Conservation (phyloP, 2,888 invertebrate genomes). For the Bimastos eiseni region DNA sequence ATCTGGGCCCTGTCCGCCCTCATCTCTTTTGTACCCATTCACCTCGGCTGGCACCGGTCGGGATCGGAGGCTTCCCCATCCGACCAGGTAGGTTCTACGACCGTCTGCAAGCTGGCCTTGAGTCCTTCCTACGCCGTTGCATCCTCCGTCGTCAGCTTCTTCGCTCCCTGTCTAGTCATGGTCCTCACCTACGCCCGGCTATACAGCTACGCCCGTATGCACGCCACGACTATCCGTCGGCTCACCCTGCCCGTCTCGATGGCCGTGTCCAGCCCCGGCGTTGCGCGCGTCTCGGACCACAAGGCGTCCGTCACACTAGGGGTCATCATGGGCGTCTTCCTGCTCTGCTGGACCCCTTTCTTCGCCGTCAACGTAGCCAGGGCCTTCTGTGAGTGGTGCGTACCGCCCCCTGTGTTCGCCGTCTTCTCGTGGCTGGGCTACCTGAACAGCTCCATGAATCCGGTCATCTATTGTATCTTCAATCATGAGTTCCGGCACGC, state of each 20-base stretch:
- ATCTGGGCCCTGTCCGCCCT: conserved; percentile 89
- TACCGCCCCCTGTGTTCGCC: conserved; percentile 67
- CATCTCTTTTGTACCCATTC: conserved; percentile 94
- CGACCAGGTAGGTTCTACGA: neutral
- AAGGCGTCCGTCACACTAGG: neutral
- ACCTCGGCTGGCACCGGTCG: conserved; percentile 83
- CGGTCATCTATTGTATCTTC: conserved; percentile 96
- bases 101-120: conserved; percentile 81
- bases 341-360: neutral
- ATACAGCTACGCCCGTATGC: conserved; percentile 95
- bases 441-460: conserved; percentile 92
- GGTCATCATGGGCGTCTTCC: neutral
- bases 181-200: conserved; percentile 87
- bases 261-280: neutral
- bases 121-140: conserved; percentile 94
- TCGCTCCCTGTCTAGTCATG: conserved; percentile 96
- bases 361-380: neutral
- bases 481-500: conserved; percentile 97
- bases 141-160: conserved; percentile 95
- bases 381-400: neutral
- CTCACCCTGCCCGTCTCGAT: neutral
- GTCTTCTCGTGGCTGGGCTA: conserved; percentile 97
- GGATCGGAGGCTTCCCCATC: conserved; percentile 64
- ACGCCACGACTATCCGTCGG: conserved; percentile 81
- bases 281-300: neutral